Evolutionary conservation across 1,140 invertebrate genomes (phyloP).

Genomic region (Hormaphis cornu): DNA sequence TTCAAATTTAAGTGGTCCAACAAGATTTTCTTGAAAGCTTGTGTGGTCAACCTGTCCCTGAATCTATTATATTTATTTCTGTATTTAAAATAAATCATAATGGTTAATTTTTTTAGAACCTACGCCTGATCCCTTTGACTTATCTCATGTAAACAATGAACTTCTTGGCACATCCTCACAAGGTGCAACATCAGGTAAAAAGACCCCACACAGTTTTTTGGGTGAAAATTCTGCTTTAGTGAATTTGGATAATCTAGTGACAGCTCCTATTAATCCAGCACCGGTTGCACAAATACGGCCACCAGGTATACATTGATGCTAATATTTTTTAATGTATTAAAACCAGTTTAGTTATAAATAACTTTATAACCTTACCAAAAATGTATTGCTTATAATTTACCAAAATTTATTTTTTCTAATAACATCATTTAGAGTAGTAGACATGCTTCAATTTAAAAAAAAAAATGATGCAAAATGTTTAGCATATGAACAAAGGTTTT

Average conservation of each 20-base stretch:
- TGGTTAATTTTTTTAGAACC: conserved; percentile 29
- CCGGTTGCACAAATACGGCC: conserved; percentile 35
- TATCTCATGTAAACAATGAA: conserved; percentile 51
- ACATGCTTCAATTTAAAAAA: too few relatives aligned
- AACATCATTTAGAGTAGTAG: too few relatives aligned
- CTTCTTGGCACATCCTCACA: conserved; percentile 42
- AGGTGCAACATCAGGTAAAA: conserved; percentile 48
- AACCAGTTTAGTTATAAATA: neutral
- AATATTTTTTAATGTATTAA: neutral
- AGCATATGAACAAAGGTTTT: too few relatives aligned
- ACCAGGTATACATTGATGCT: conserved; percentile 25
- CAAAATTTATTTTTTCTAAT: neutral
- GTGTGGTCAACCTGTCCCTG: too few relatives aligned
- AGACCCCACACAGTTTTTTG: conserved; percentile 84
- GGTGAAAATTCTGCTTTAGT: conserved; percentile 89
- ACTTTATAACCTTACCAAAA: neutral
- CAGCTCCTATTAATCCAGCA: conserved; percentile 40
- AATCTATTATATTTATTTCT: too few relatives aligned
- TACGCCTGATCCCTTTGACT: conserved; percentile 58
- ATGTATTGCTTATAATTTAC: neutral
- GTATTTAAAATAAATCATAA: conserved; percentile 38
- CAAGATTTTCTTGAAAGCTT: too few relatives aligned
- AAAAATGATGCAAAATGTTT: too few relatives aligned
- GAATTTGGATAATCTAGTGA: conserved; percentile 89
- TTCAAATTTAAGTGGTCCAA: too few relatives aligned